phyloP scores from a whole-genome alignment of 30 jellyfish, hydroid and myxozoan genomes.

The Pseudorhiza aurosa region DNA sequence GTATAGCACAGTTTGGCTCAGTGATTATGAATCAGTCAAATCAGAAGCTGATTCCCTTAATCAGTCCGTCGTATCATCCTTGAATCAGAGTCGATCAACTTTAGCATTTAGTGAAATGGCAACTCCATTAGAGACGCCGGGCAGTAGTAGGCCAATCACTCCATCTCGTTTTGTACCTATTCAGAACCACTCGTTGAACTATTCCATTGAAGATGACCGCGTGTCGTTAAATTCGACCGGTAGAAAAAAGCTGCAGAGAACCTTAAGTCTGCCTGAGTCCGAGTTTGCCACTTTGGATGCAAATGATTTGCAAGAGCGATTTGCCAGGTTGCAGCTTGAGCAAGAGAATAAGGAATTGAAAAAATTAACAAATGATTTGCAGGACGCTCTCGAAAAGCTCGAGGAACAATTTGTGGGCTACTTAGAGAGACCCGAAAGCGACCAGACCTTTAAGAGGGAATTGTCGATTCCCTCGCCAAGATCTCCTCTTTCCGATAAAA shows the following conservation, averaged over 20 bases:
- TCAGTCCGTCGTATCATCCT: slow-evolving; percentile 74
- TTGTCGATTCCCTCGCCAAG: slow-evolving; percentile 46
- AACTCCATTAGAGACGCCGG: slow-evolving; percentile 77
- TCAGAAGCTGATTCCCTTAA: slow-evolving; percentile 84
- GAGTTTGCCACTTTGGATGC: slow-evolving; percentile 91
- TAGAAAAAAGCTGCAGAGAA: slow-evolving; percentile 81
- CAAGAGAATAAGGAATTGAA: slow-evolving; percentile 94
- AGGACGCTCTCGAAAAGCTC: slow-evolving; percentile 90
- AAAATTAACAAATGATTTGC: slow-evolving; percentile 74
- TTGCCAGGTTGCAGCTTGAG: slow-evolving; percentile 92
- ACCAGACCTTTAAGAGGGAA: slow-evolving; percentile 35
- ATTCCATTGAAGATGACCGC: slow-evolving; percentile 69
- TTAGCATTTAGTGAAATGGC: slow-evolving; percentile 62
- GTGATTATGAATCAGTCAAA: slow-evolving; percentile 95
- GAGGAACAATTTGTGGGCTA: slow-evolving; percentile 79
- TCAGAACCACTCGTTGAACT: slow-evolving; percentile 25
- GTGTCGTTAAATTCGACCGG: slow-evolving; percentile 65
- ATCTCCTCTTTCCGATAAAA: slow-evolving; percentile 57
- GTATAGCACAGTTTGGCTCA: slow-evolving; percentile 97
- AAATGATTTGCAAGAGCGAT: slow-evolving; percentile 89
- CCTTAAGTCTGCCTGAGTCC: slow-evolving; percentile 95
- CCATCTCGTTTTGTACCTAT: slow-evolving; percentile 71
- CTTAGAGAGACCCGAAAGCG: slow-evolving; percentile 70
- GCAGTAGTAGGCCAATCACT: slow-evolving; percentile 79
- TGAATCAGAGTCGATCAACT: slow-evolving; percentile 76